A percentile compares a stretch with the other conserved stretches of the same genome.
Conservation (phyloP, 2,113 vertebrate species). For the Lucifuga dentata region DNA sequence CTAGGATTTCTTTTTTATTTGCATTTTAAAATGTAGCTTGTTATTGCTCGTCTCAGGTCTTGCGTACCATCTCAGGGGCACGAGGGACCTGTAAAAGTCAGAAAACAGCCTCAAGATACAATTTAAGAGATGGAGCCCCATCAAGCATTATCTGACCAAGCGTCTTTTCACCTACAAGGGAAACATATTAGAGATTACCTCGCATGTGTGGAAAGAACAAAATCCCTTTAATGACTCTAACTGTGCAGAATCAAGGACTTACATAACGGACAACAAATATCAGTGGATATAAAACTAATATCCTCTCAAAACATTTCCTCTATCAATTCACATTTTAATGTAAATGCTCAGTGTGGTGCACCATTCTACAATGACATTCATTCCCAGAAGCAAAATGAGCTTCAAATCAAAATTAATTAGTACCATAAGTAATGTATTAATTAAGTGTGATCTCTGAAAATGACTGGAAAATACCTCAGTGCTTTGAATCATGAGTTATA, state of each 20-base stretch:
- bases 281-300: slow-evolving; percentile 13
- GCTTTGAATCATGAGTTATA: not conserved
- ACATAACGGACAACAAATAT: slow-evolving; percentile 1
- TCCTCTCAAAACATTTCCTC: not conserved
- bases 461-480: not conserved
- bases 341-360: slow-evolving; percentile 13
- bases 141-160: slow-evolving; percentile 92
- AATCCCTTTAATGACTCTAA: not conserved
- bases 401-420: not conserved
- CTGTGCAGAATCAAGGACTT: not conserved
- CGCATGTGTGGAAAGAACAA: slow-evolving; percentile 98
- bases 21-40: slow-evolving; percentile 4
- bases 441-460: slow-evolving; percentile 1
- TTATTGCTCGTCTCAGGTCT: slow-evolving; percentile 81
- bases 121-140: slow-evolving; percentile 94
- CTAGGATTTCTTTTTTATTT: slow-evolving; percentile 29
- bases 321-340: slow-evolving; percentile 4
- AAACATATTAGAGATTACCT: slow-evolving; percentile 99
- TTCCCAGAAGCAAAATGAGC: not conserved
- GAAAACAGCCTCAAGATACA: slow-evolving; percentile 98
- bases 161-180: slow-evolving; percentile 94
- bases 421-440: not conserved
- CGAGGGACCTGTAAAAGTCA: slow-evolving; percentile 97
- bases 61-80: slow-evolving; percentile 96
- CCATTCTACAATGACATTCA: slow-evolving; percentile 19